phyloP scores from a whole-genome alignment of 2,113 vertebrate species.

The Callithrix jacchus region DNA sequence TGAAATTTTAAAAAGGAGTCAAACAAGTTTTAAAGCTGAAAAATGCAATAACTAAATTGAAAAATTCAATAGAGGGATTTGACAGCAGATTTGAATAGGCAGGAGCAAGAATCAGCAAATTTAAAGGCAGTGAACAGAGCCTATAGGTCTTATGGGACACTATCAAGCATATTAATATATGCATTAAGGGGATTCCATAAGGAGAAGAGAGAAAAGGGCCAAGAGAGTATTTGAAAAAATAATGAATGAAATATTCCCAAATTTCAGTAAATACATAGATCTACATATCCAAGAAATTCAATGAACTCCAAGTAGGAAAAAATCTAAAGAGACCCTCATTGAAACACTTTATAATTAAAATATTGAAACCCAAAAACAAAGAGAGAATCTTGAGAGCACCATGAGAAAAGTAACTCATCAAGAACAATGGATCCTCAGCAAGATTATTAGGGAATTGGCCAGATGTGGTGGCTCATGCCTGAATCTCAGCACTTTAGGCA shows the following conservation, averaged over 20 bases:
- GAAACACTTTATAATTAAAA: not conserved
- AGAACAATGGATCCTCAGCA: not conserved
- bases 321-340: not conserved
- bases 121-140: not conserved
- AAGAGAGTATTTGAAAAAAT: not conserved
- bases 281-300: not conserved
- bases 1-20: not conserved
- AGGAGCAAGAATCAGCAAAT: not conserved
- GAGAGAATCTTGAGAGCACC: not conserved
- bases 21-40: not conserved
- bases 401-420: not conserved
- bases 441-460: not conserved
- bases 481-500: too few species aligned
- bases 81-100: not conserved
- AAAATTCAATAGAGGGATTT: not conserved
- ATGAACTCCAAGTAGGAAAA: not conserved
- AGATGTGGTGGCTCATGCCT: too few species aligned
- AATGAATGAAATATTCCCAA: not conserved
- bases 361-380: not conserved
- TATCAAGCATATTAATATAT: not conserved
- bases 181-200: not conserved
- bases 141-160: not conserved
- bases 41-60: not conserved
- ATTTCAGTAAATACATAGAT: not conserved
- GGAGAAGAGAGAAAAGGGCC: not conserved